Evolutionary conservation across 2,113 vertebrate species (phyloP).

Genomic region (Corythaixoides concolor): DNA sequence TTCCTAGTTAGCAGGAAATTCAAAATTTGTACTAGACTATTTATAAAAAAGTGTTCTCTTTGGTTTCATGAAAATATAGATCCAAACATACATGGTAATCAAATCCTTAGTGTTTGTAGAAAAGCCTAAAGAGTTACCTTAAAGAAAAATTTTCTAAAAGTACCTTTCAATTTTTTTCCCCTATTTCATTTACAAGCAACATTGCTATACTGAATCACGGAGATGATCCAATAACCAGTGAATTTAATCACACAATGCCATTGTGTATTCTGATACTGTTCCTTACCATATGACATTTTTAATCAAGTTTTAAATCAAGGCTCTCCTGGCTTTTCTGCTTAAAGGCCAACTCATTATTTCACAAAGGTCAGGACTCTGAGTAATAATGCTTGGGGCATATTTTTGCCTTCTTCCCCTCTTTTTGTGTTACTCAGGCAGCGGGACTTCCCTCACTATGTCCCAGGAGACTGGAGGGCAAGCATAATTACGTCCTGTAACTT

Average conservation of each 20-base stretch:
- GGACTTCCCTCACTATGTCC: neutral
- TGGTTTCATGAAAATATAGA: neutral
- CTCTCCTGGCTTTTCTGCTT: neutral
- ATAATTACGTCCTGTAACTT: neutral
- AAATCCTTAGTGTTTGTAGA: neutral
- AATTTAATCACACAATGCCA: neutral
- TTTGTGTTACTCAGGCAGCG: neutral
- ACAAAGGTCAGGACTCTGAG: neutral
- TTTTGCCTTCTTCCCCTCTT: neutral
- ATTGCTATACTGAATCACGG: neutral
- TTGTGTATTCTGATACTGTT: neutral
- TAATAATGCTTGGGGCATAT: neutral
- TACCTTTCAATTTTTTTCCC: neutral
- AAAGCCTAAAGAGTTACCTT: neutral
- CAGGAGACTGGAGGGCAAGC: neutral
- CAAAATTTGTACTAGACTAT: neutral
- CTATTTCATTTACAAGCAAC: neutral
- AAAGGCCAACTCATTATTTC: neutral
- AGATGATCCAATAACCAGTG: neutral
- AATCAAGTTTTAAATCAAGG: neutral
- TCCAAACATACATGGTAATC: fast-evolving
- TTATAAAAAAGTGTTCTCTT: neutral
- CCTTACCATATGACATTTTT: neutral
- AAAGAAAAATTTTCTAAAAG: neutral
- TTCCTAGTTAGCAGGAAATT: neutral